phyloP scores from a whole-genome alignment of 2,888 invertebrate species.

The Brachypterus glaber region DNA sequence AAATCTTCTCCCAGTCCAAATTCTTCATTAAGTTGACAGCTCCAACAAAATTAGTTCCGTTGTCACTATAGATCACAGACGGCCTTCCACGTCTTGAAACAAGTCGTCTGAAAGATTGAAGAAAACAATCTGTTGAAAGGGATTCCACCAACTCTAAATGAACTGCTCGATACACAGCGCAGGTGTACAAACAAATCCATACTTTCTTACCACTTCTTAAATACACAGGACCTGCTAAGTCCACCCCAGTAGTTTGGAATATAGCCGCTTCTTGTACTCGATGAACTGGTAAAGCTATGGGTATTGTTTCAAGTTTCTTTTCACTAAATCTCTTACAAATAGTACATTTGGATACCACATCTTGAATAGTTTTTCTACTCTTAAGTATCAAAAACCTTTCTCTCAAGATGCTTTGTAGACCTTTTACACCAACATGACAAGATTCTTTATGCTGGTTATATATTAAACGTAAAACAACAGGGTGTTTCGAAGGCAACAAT shows the following conservation, averaged over 20 bases:
- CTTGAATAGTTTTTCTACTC: constrained; percentile 17
- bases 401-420: constrained; percentile 18
- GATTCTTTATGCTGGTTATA: no score
- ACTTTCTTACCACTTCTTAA: constrained; percentile 24
- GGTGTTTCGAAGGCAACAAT: no score
- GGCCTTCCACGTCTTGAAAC: constrained; percentile 29
- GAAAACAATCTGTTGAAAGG: constrained; percentile 27
- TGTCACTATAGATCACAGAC: constrained; percentile 31
- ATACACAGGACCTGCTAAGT: constrained; percentile 34
- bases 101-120: constrained; percentile 30
- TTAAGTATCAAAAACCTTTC: constrained; percentile 24
- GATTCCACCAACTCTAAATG: constrained; percentile 33
- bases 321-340: constrained; percentile 21
- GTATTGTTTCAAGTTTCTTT: constrained; percentile 17
- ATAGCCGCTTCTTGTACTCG: constrained; percentile 24
- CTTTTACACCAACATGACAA: no score
- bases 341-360: constrained; percentile 17
- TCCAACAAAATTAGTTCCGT: constrained; percentile 35
- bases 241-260: constrained; percentile 32
- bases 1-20: no score
- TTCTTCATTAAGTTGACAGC: no score
- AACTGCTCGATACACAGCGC: constrained; percentile 34
- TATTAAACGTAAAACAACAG: no score
- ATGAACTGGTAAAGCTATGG: constrained; percentile 26
- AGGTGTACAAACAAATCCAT: constrained; percentile 35